Base-by-base conservation (phyloP, 2,888 invertebrate species). In the Zygaena filipendulae region DNA sequence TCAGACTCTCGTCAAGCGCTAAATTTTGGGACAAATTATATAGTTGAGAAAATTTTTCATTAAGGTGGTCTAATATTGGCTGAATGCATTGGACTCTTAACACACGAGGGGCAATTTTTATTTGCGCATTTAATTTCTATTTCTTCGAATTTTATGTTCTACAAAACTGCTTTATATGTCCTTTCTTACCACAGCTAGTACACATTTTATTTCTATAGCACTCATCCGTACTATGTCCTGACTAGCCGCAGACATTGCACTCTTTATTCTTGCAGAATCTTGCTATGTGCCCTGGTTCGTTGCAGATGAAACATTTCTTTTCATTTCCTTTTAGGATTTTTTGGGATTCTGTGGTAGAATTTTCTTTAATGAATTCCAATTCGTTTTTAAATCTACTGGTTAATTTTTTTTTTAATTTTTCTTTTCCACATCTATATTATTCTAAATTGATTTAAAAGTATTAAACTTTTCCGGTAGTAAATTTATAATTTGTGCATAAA, bases 1-100 rank as follows among this genome's bases (percentile, higher is more conserved):
- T 28, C 4, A 49, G 23, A n/a, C 34, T 35, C 25, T 48, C 51
- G 11, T 49, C 48, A 1, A 48, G 8, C 0, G 40, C 36, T 0
- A 47, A 25, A 11, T 49, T 47, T 16, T 25, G 39, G 3, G 19
- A 20, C 11, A 36, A 20, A 11, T n/a, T 25, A 27, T 35, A 40
- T 12, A 39, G 21, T 9, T 29, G 8, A 5, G 19, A 11, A 14
- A 43, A 40, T 19, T 23, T 26, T 3, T n/a, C 6, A 21, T 39
- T 40, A 1, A 40, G 26, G 16, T 40, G 36, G 6, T 35, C 22
- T 19, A 25, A 11, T 8, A 39, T 30, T 8, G 36, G 38, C n/a
- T n/a, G n/a, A n/a, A n/a, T n/a, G n/a, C n/a, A n/a, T n/a, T n/a
- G n/a, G n/a, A n/a, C n/a, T n/a, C n/a, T n/a, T n/a, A n/a, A n/a